Evolutionary conservation across 2,888 invertebrate species (phyloP), one percentile per base, ranked within the genome.

Genomic region (Chrysotoxum bicinctum): DNA sequence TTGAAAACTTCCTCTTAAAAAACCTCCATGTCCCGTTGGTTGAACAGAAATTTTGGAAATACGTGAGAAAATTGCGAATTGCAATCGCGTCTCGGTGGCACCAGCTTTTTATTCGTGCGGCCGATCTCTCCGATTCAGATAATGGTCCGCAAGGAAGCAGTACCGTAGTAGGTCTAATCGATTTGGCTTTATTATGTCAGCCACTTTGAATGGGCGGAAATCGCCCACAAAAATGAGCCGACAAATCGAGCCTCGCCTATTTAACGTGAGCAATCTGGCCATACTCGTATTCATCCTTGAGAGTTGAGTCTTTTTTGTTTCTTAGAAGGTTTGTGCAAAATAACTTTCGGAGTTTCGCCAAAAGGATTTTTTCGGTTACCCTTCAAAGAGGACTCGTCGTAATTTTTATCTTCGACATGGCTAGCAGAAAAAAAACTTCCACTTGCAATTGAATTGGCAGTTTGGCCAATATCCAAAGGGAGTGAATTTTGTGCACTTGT

Each of bases 391-490:
- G 23, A 50, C 35, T 35, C 23, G 16, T 78, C 83, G 74, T 70
- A 69, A 75, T 72, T 52, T 80, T 80, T 85, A 85, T 85, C 76
- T 80, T 40, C 70, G 73, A 70, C 45, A 64, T 45, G 74, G 48
- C 52, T 68, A 26, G n/a, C 45, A 30, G 19, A 21, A 54, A 30
- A 52, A 52, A 50, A 66, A 54, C 43, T 68, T 69, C 62, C 64
- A 40, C 52, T 75, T 84, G 80, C 87, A 88, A 89, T 88, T 89
- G 88, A 89, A 90, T 90, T 90, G 91, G 89, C 90, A 89, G 90
- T 89, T 91, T 91, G 91, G 91, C 90, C 88, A 88, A 77, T 88
- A 88, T 90, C 91, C 91, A 91, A 89, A 21, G 87, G 85, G 84
- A 87, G 87, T 88, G 88, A 54, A 80, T 70, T 54, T 72, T 69